A percentile compares a stretch with the other conserved stretches of the same genome.
Evolutionary conservation across 1,140 invertebrate species (phyloP).

Genomic region (Phocides pigmalion): DNA sequence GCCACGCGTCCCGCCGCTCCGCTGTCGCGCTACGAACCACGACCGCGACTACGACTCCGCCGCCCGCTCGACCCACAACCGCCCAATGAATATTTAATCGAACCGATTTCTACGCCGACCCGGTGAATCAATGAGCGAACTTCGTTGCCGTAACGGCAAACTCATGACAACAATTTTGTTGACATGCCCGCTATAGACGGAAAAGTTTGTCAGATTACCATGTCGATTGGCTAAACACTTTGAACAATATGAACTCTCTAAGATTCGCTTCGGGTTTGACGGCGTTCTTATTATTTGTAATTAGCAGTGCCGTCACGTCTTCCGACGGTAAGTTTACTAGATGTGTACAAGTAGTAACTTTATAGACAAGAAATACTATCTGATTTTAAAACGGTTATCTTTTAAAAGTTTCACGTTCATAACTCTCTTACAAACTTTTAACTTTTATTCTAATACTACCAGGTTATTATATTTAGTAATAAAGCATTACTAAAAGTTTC

Average conservation of each 20-base stretch:
- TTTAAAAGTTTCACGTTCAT: neutral
- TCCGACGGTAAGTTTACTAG: slow-evolving; percentile 65
- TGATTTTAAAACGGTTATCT: neutral
- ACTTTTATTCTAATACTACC: neutral
- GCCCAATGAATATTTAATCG: slow-evolving; percentile 78
- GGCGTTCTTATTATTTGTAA: slow-evolving; percentile 54
- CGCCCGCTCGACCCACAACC: slow-evolving; percentile 58
- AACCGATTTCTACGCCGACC: slow-evolving; percentile 56
- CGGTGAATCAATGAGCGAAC: slow-evolving; percentile 70
- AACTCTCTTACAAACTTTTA: neutral
- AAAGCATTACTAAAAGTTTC: neutral
- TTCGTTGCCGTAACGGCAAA: slow-evolving; percentile 53
- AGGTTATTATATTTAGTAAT: neutral
- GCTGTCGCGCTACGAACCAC: slow-evolving; percentile 39
- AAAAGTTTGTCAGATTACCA: slow-evolving; percentile 64
- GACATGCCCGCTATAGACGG: slow-evolving; percentile 51
- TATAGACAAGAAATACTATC: neutral
- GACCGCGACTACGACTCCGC: slow-evolving; percentile 48
- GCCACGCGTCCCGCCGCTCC: slow-evolving; percentile 45
- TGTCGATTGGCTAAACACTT: slow-evolving; percentile 64
- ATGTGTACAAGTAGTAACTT: neutral
- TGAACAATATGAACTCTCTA: slow-evolving; percentile 47
- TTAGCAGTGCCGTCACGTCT: slow-evolving; percentile 53
- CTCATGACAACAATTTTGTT: slow-evolving; percentile 62
- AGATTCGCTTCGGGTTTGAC: slow-evolving; percentile 46